Base-by-base conservation (phyloP, 2,888 invertebrate species). In the Scaeva pyrastri region DNA sequence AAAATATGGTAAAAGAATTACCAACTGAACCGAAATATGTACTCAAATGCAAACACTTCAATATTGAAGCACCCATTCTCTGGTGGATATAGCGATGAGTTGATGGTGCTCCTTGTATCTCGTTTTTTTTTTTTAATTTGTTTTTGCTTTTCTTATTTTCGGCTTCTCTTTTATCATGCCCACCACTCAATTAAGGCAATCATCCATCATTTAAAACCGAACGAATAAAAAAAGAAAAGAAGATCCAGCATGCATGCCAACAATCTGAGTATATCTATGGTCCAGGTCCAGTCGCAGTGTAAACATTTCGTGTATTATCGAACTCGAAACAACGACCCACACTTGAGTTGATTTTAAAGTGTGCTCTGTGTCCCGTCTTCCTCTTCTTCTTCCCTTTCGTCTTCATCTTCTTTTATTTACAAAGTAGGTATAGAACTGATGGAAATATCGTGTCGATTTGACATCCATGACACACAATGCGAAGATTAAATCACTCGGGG, bases 181-280 rank as follows among this genome's bases (percentile, higher is more conserved):
- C 85, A 85, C 80, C 76, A 85, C 85, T 85, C 85, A 85, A 85
- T 85, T 85, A 85, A 73, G 80, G 80, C 85, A 85, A 85, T 85
- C 85, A 85, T 85, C 68, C 76, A 81, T 85, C 85, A 85, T 85
- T 85, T 77, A 73, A 45, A 52, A 75, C 50, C 26, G 19, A 45
- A 52, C 16, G 19, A 68, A 72, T 1, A 12, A 66, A 55, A 31
- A 31, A 31, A 31, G 8, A 8, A 31, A 31, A 7, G 31, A 31
- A 19, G 19, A 41, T 52, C 52, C 21, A 39, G 21, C 14, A 39
- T 52, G n/a, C 5, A 50, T 11, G 10, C 19, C 16, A 43, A 41
- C 66, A 41, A 70, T 55, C 83, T 68, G 48, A 62, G 78, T 78
- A 70, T 78, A 60, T 71, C 41, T 71, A 55, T 56, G 39, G 45